A percentile compares a stretch with the other conserved stretches of the same genome.
phyloP scores from a whole-genome alignment of 2,888 invertebrate species.

The Epistrophella euchroma region DNA sequence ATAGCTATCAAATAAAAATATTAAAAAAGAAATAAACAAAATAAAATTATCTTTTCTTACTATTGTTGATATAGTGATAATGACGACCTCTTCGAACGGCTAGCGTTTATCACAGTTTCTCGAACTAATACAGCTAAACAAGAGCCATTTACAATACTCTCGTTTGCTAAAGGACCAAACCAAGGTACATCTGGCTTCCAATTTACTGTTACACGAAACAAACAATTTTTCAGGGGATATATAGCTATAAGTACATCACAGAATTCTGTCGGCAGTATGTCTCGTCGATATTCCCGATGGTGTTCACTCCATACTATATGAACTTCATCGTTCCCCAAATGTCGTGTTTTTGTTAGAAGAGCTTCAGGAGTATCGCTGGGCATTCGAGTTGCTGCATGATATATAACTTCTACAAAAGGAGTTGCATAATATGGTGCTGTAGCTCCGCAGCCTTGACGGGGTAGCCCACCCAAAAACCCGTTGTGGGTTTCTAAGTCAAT shows the following conservation, averaged over 20 bases:
- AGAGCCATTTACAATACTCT: conserved; percentile 87
- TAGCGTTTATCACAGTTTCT: conserved; percentile 95
- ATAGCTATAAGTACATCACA: conserved; percentile 99
- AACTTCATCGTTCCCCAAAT: conserved; percentile 98
- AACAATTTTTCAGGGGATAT: conserved; percentile 94
- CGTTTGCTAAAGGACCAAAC: conserved; percentile 98
- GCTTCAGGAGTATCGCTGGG: conserved; percentile 95
- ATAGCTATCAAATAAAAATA: conserved; percentile 86
- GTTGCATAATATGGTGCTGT: conserved; percentile 98
- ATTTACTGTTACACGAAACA: conserved; percentile 94
- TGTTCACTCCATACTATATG: conserved; percentile 99
- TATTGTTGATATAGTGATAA: conserved; percentile 96
- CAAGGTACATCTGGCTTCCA: conserved; percentile 95
- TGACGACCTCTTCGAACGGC: conserved; percentile 94
- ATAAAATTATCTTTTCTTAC: conserved; percentile 84
- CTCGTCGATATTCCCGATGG: conserved; percentile 96
- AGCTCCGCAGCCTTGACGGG: conserved; percentile 94
- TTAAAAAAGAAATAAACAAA: conserved; percentile 11
- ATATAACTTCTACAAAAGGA: conserved; percentile 95
- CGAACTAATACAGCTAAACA: conserved; percentile 93
- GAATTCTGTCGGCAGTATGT: conserved; percentile 99
- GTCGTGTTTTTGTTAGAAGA: conserved; percentile 95
- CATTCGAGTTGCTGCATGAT: conserved; percentile 99
- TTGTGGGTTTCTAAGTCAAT: conserved; percentile 97
- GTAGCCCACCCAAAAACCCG: conserved; percentile 97